Evolutionary conservation across 2,888 invertebrate genomes (phyloP).

Genomic region (Hirtodrosophila confusa): DNA sequence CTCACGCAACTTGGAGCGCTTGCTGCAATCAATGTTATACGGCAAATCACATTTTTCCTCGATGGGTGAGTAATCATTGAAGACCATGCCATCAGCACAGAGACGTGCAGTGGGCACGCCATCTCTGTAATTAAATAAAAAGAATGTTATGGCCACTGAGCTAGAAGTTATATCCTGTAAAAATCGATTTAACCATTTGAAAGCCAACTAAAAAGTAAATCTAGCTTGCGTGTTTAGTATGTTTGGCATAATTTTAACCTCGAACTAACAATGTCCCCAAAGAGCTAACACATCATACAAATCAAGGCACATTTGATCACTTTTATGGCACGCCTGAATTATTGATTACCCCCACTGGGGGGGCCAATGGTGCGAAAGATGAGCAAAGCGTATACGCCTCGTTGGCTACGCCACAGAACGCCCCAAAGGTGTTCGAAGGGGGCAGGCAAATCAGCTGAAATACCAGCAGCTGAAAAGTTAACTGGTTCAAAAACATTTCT

Average conservation of each 20-base stretch:
- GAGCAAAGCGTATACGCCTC: constrained; percentile 47
- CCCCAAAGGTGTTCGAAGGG: constrained; percentile 14
- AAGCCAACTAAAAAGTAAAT: not conserved
- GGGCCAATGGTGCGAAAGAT: constrained; percentile 43
- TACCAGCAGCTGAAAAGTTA: no score
- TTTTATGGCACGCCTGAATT: constrained; percentile 39
- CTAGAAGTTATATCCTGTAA: not conserved
- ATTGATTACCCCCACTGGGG: constrained; percentile 44
- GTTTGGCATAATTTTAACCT: no score
- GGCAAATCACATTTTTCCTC: constrained; percentile 95
- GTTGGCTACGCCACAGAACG: constrained; percentile 15
- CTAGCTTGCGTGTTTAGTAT: no score
- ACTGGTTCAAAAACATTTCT: no score
- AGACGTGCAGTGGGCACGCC: constrained; percentile 91
- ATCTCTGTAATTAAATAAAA: constrained; percentile 85
- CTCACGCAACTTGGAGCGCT: constrained; percentile 92
- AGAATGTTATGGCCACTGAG: constrained; percentile 5
- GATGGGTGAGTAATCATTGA: constrained; percentile 92
- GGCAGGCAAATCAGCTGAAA: constrained; percentile 1
- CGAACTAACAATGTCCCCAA: not conserved
- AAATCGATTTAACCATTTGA: no score
- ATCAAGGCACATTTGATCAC: constrained; percentile 48
- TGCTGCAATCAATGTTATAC: constrained; percentile 93
- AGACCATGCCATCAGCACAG: constrained; percentile 95
- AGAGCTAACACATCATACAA: constrained; percentile 18